Base-by-base conservation (phyloP, 1,140 invertebrate species). In the Aporrectodea caliginosa region DNA sequence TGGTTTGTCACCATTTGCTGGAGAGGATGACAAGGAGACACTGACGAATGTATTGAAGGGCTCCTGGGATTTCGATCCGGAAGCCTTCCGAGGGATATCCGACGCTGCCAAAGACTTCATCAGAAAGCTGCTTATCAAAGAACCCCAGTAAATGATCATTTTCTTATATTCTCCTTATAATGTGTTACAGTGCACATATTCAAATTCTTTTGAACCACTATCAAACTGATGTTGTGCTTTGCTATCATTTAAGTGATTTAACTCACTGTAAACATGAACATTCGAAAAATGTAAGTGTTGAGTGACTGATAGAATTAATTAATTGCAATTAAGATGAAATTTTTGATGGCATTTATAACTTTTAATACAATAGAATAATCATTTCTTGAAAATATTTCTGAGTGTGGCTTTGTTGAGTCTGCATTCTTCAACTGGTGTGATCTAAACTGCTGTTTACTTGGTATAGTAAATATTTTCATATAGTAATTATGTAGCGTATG, bases 81-180 rank as follows among this genome's bases (percentile, higher is more conserved):
- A 97, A 30, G 98, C 98, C 89, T 90, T 90, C 83, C 90, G 92
- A 2, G 92, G 93, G 83, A 94, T 99, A 71, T 99, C 97, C 0
- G 94, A 96, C 72, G 95, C 98, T 88, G 98, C 93, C 81, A 98
- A 96, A 90, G 98, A 99, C 90, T 99, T 99, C 87, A 99, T 99
- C 88, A 92, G 92, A 78, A 92, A 93, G 85, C 90, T 99, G 78
- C 90, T 99, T 0, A 88, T 97, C 34, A 96, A 96, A 87, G 95
- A 95, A 86, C 98, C 98, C 89, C 95, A 97, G 93, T 95, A 89
- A 90, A 92, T 92, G 68, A 58, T 1, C 29, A 33, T 33, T 33
- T 31, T 12, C 14, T 34, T 75, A 16, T 35, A 75, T 34, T 75
- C 32, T 75, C n/a, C 27, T 75, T 80, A 33, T 43, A 35, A 29